Evolutionary conservation across 2,888 invertebrate genomes (phyloP).

Genomic region (Diplolepis rosae): DNA sequence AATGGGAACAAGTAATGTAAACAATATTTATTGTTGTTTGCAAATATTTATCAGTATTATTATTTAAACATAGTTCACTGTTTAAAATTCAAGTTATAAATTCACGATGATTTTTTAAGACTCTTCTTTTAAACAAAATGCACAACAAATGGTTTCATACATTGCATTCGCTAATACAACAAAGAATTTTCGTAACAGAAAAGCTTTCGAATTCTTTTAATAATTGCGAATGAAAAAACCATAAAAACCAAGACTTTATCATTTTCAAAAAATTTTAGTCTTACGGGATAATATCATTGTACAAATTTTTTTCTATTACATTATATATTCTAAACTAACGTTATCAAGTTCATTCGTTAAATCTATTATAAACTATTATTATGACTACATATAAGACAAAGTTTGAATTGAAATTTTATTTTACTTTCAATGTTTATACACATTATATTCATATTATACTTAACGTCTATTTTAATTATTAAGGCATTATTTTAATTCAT

Average conservation of each 20-base stretch:
- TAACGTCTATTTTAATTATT: slow-evolving; percentile 9
- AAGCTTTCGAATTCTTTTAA: background rate
- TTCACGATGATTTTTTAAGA: background rate
- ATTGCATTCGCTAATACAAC: background rate
- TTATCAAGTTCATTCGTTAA: slow-evolving; percentile 15
- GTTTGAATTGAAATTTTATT: no score
- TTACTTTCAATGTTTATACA: slow-evolving; percentile 47
- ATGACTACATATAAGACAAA: slow-evolving; percentile 23
- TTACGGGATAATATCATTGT: slow-evolving; percentile 17
- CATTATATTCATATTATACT: slow-evolving; percentile 41
- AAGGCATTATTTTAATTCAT: background rate
- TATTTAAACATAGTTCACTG: background rate
- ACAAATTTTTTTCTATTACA: slow-evolving; percentile 13
- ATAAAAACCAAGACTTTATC: background rate
- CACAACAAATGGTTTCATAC: background rate
- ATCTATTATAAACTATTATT: slow-evolving; percentile 29
- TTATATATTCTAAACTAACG: slow-evolving; percentile 29
- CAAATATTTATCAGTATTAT: slow-evolving; percentile 34
- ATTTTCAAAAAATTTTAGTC: background rate
- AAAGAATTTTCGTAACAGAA: background rate
- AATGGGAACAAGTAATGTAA: slow-evolving; percentile 32
- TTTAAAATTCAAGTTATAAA: background rate
- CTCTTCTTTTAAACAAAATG: background rate
- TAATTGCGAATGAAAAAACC: background rate
- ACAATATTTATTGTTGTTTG: slow-evolving; percentile 15